These are phyloP conservation scores for Aurelia coerulea DNA, from an alignment of 30 jellyfish, hydroid and myxozoan species.

Conservation along the genomic window DNA sequence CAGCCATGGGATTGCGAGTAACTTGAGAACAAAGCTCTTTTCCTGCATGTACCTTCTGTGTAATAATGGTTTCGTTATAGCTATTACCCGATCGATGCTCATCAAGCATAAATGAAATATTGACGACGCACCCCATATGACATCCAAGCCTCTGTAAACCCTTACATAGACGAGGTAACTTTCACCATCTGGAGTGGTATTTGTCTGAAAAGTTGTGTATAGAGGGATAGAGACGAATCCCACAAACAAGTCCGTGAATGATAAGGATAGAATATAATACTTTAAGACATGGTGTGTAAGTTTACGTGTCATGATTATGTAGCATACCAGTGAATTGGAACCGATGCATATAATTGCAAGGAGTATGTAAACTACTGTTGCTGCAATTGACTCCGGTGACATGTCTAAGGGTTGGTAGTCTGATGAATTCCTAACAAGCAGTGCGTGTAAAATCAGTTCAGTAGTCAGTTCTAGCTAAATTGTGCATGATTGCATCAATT, in stretches of 20 bases:
- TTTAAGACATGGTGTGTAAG: background rate
- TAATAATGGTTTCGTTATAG: background rate
- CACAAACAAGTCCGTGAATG: constrained; percentile 11
- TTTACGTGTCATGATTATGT: background rate
- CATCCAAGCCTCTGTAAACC: background rate
- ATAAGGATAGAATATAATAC: constrained; percentile 12
- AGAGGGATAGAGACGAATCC: constrained; percentile 26
- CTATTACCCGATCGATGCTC: background rate
- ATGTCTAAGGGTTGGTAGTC: too few species aligned
- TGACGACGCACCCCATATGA: background rate
- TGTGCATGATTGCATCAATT: too few species aligned
- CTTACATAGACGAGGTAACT: background rate
- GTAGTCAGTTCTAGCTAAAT: too few species aligned
- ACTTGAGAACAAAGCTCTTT: background rate
- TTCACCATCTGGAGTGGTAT: background rate
- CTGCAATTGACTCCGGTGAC: too few species aligned
- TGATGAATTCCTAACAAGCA: too few species aligned
- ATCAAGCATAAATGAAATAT: background rate
- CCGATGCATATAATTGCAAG: background rate
- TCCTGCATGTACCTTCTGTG: too few species aligned
- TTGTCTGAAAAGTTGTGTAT: too few species aligned
- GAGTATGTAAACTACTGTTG: too few species aligned
- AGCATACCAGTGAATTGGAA: constrained; percentile 19
- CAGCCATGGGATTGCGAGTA: background rate
- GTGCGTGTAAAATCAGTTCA: too few species aligned